Conservation (phyloP, 2,888 invertebrate genomes). For the Dryocosmus kuriphilus region DNA sequence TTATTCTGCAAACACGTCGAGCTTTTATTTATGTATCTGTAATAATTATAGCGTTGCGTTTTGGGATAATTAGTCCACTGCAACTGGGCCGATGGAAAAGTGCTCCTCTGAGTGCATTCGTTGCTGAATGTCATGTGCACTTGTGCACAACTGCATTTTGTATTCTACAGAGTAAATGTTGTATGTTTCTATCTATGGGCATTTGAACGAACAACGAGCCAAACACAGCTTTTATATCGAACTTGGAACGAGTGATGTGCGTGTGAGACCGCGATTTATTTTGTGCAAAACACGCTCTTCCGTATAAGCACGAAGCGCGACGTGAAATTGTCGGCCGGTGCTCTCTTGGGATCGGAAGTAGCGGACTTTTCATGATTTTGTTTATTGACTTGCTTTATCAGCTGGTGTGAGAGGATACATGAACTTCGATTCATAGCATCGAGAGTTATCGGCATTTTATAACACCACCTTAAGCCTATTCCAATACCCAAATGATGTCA, state of each 20-base stretch:
- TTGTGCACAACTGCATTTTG: background rate
- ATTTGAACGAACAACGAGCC: background rate
- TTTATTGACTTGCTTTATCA: slow-evolving; percentile 36
- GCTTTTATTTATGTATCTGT: slow-evolving; percentile 29
- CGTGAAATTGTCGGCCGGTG: slow-evolving; percentile 3
- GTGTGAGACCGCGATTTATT: slow-evolving; percentile 29
- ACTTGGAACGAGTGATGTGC: slow-evolving; percentile 3
- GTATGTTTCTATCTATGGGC: background rate
- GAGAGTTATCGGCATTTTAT: slow-evolving; percentile 1
- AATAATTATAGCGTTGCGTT: slow-evolving; percentile 23
- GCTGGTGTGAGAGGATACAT: slow-evolving; percentile 10
- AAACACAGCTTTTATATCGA: slow-evolving; percentile 27
- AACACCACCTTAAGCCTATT: slow-evolving; percentile 1
- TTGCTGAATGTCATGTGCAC: background rate
- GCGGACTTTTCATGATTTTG: slow-evolving; percentile 29
- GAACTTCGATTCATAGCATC: slow-evolving; percentile 3
- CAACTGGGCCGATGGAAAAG: slow-evolving; percentile 20
- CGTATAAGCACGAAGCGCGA: background rate
- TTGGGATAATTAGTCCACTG: slow-evolving; percentile 23
- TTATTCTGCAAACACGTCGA: slow-evolving; percentile 15
- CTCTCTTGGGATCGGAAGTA: slow-evolving; percentile 33
- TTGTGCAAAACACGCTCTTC: slow-evolving; percentile 16
- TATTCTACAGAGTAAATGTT: background rate
- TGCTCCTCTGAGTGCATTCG: slow-evolving; percentile 15
- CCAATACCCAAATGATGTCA: background rate